Percentiles rank a stretch among this genome's conserved stretches.
phyloP scores from a whole-genome alignment of 2,797 vertebrate species.

The Hippoglossus hippoglossus region DNA sequence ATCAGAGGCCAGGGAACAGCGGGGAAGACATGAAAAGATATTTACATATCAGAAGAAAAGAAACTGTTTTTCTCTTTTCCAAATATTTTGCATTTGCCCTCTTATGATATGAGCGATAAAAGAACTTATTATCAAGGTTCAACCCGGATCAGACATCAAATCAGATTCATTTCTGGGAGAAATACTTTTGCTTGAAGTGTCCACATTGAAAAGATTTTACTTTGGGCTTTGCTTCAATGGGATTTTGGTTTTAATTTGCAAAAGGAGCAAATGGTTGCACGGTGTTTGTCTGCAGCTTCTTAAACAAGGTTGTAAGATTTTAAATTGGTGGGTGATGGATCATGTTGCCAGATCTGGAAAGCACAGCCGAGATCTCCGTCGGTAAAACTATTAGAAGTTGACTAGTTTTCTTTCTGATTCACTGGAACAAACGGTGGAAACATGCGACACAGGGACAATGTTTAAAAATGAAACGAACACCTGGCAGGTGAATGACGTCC shows the following conservation, averaged over 20 bases:
- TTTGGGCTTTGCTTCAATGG: too few species aligned
- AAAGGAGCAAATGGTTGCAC: not conserved
- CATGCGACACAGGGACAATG: too few species aligned
- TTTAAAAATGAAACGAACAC: too few species aligned
- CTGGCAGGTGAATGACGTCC: too few species aligned
- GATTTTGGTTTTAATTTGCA: too few species aligned
- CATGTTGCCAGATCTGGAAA: too few species aligned
- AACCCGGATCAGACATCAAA: constrained; percentile 28
- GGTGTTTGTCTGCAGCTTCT: not conserved
- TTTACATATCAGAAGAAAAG: constrained; percentile 10
- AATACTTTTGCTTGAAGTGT: not conserved
- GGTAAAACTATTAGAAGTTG: constrained; percentile 13
- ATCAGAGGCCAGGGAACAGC: constrained; percentile 13
- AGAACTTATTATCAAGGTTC: constrained; percentile 28
- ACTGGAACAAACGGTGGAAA: constrained; percentile 12
- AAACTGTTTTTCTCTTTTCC: not conserved
- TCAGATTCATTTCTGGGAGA: constrained; percentile 26
- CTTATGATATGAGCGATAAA: constrained; percentile 22
- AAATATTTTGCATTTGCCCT: constrained; percentile 6
- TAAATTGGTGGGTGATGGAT: not conserved
- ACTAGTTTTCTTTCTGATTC: constrained; percentile 16
- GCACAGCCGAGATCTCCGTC: constrained; percentile 2
- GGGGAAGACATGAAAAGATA: not conserved
- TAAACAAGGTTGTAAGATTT: too few species aligned
- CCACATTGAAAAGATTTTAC: not conserved